These are phyloP conservation scores for Sebastes baramenuke DNA, from an alignment of 2,797 vertebrate species.

Conservation along the genomic window DNA sequence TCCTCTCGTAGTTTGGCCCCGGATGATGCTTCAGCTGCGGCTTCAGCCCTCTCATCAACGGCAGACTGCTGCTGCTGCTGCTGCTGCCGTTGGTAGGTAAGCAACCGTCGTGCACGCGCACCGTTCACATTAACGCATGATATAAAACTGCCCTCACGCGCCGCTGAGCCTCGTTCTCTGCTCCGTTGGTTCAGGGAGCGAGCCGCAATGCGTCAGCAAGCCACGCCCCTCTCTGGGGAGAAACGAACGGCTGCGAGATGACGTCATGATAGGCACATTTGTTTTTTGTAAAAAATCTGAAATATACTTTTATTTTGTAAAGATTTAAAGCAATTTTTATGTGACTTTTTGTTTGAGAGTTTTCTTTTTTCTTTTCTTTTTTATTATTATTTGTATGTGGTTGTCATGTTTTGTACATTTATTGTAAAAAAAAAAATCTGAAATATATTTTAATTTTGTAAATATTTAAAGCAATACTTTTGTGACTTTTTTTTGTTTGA, in stretches of 20 bases:
- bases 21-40: conserved; percentile 29
- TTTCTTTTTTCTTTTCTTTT: no score
- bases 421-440: no score
- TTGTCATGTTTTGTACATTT: no score
- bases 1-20: conserved; percentile 32
- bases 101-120: background rate
- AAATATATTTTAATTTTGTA: background rate
- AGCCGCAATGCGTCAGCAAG: conserved; percentile 86
- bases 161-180: background rate
- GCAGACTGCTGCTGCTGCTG: background rate
- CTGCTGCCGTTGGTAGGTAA: conserved; percentile 14
- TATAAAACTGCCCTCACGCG: background rate
- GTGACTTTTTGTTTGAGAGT: fast-evolving
- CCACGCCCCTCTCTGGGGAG: conserved; percentile 70
- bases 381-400: no score
- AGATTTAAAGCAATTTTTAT: background rate
- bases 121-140: background rate
- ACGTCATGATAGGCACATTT: conserved; percentile 59
- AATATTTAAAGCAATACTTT: background rate
- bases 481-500: no score
- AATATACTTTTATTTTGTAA: background rate
- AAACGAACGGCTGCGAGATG: conserved; percentile 23
- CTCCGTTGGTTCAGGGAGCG: conserved; percentile 27
- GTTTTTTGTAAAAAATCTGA: background rate
- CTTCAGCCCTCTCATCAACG: background rate